Evolutionary conservation across 2,113 vertebrate species (phyloP).

Genomic region (Okapia johnstoni): DNA sequence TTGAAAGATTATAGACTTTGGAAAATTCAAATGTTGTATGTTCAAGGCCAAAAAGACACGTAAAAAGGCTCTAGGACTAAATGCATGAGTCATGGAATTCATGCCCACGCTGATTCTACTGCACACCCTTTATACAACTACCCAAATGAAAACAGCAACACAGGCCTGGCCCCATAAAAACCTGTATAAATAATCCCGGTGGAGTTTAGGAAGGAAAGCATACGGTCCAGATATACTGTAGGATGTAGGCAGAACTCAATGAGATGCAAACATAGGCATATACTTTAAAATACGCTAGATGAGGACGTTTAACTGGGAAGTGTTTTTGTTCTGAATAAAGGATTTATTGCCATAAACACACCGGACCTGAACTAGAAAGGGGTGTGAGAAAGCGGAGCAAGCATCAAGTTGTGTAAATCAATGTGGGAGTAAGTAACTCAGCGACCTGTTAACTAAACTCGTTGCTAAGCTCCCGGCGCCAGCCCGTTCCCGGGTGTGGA

Average conservation of each 20-base stretch:
- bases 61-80: not conserved
- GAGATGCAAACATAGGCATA: not conserved
- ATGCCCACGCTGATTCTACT: not conserved
- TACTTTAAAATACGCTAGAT: not conserved
- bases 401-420: not conserved
- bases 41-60: not conserved
- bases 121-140: not conserved
- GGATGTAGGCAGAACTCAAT: not conserved
- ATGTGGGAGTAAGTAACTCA: not conserved
- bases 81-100: not conserved
- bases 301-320: not conserved
- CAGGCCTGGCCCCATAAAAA: not conserved
- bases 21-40: not conserved
- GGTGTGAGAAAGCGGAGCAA: not conserved
- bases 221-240: not conserved
- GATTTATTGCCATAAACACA: not conserved
- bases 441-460: not conserved
- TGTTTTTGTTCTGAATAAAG: not conserved
- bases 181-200: not conserved
- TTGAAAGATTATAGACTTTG: not conserved
- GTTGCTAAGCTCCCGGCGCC: not conserved
- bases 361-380: not conserved
- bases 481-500: rapidly evolving
- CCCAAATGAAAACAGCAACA: not conserved
- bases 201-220: not conserved